Base-by-base conservation (phyloP, 2,888 invertebrate species). In the Rhogogaster chlorosoma region DNA sequence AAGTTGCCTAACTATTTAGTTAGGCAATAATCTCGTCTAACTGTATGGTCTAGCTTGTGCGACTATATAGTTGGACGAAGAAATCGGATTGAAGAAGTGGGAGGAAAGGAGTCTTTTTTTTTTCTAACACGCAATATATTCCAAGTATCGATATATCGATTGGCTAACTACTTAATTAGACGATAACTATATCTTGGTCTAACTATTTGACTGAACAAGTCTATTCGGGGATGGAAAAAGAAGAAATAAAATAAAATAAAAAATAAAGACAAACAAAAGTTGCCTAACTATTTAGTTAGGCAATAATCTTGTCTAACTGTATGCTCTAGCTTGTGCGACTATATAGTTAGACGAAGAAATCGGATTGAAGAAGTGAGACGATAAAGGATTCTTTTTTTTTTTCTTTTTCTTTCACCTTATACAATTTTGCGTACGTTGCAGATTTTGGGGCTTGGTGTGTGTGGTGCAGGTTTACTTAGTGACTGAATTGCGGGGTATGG, bases 401-500 rank as follows among this genome's bases (percentile, higher is more conserved):
- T 45, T 45, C 12, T 45, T 42, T 42, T 42, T 12, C 10, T 49
- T 4, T 5, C 5, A 0, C 18, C n/a, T 53, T 7, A 53, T 53
- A 53, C 3, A 45, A 45, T 75, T 75, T 75, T 49, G 29, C 29
- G 5, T 49, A 45, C 49, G 75, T 32, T 49, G 53, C 32, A 22
- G 53, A 77, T 77, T 49, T 49, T 32, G 26, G 22, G 26, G 1
- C 10, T 61, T n/a, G 57, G 9, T 61, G 6, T 53, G 49, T 49
- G 6, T n/a, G 26, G 18, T 29, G 70, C 73, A 75, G 53, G 32
- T 77, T 77, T 53, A 77, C 32, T 77, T n/a, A n/a, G 29, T 18
- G 7, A 77, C n/a, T 53, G 53, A 53, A 77, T 53, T 32, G 53
- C 53, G 2, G 18, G 67, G 67, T 73, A 42, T 22, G 22, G 42